Evolutionary conservation across 2,797 vertebrate genomes (phyloP), one percentile per base, ranked within the genome.

Genomic region (Sebastes trivittatus): DNA sequence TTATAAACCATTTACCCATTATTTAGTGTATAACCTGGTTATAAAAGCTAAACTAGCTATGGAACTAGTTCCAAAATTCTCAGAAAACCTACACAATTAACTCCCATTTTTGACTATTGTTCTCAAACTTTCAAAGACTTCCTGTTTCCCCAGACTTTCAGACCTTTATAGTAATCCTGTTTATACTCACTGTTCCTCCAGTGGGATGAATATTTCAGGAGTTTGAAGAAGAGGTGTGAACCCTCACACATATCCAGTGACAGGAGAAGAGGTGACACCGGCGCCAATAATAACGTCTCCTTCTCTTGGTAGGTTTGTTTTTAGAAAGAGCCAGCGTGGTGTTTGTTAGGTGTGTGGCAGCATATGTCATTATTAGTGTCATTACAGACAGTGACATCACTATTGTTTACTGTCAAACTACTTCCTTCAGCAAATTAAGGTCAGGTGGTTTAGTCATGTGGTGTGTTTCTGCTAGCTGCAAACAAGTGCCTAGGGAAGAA

Each of bases 131-230:
- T 71, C 23, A n/a, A 36, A 75, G 36, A 52, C 29, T 49, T 62
- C 46, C 20, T 30, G 59, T 52, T 66, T 36, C 8, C 30, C 4
- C 6, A 20, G 11, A 13, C 11, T 13, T 23, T 46, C n/a, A 58
- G 7, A 62, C 56, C 27, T 58, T 30, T 8, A 2, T 2, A 20
- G 52, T 11, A 20, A 72, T 25, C 62, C n/a, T 20, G 42, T 32
- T 56, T 52, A 30, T 56, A 52, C 71, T 78, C 66, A 25, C 71
- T 13, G 11, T 4, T 34, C 23, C 2, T 77, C 59, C 59, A 58
- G 29, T 29, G 27, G 63, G 56, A 89, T 93, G 22, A 91, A 92
- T 94, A 92, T 89, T 93, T 93, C 60, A 93, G 80, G 72, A 90
- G 79, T 72, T 14, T 80, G 77, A 74, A 75, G 83, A 72, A 72